Percentiles rank a stretch among this genome's conserved stretches.
These are phyloP conservation scores for Oreochromis tanganicae DNA, from an alignment of 2,113 vertebrate genomes.

Conservation along the genomic window DNA sequence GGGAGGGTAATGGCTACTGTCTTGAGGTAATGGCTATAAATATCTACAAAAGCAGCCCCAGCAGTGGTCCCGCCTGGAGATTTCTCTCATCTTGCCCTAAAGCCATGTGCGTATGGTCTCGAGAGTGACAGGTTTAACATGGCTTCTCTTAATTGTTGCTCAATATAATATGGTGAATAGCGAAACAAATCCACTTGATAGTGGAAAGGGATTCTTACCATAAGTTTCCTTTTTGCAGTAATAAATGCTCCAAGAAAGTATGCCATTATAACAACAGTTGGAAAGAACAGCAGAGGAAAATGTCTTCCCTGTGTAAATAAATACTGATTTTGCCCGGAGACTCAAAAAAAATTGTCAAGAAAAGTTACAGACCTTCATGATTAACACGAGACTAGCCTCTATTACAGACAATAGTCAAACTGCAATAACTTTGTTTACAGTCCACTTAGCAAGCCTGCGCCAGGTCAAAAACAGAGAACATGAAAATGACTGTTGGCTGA, in stretches of 20 bases:
- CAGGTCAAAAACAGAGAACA: neutral
- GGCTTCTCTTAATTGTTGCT: neutral
- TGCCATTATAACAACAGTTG: neutral
- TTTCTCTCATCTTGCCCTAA: constrained; percentile 23
- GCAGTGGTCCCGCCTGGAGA: constrained; percentile 22
- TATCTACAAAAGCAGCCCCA: neutral
- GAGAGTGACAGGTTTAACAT: constrained; percentile 34
- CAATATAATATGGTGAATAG: neutral
- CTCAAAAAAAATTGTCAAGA: neutral
- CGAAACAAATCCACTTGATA: neutral
- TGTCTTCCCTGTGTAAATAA: neutral
- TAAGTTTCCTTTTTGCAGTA: neutral
- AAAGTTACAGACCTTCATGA: neutral
- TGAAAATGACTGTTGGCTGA: neutral
- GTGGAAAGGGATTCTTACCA: neutral
- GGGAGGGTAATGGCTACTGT: neutral
- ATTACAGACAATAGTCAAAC: neutral
- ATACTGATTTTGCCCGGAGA: neutral
- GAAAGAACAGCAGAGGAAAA: neutral
- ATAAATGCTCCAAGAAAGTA: neutral
- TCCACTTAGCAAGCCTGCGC: neutral
- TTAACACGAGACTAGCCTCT: neutral
- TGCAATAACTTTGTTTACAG: neutral
- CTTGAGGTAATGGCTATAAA: constrained; percentile 44
- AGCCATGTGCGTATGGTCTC: constrained; percentile 10